Evolutionary conservation across 2,888 invertebrate species (phyloP).

Genomic region (Falcaria lacertinaria): DNA sequence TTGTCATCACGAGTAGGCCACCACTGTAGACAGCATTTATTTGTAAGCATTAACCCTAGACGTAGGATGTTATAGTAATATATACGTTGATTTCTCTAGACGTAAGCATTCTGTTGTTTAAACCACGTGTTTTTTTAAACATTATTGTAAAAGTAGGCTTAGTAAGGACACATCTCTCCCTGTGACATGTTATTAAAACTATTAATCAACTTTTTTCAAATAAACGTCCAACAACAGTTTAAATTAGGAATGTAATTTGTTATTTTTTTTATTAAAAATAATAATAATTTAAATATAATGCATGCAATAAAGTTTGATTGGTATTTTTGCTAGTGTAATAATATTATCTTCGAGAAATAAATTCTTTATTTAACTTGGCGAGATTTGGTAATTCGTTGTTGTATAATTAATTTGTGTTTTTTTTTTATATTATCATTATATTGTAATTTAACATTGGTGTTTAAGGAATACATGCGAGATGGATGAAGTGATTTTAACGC

Average conservation of each 20-base stretch:
- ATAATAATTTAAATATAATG: too few species aligned
- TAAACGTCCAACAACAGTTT: slow-evolving; percentile 35
- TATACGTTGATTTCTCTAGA: slow-evolving; percentile 77
- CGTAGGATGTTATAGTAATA: slow-evolving; percentile 75
- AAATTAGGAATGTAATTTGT: slow-evolving; percentile 59
- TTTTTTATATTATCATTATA: slow-evolving; percentile 28
- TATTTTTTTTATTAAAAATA: slow-evolving; percentile 55
- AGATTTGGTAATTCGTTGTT: slow-evolving; percentile 57
- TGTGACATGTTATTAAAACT: slow-evolving; percentile 32
- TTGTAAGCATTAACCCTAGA: slow-evolving; percentile 71
- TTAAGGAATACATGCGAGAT: slow-evolving; percentile 36
- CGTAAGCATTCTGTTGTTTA: slow-evolving; percentile 67
- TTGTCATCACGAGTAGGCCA: slow-evolving; percentile 37
- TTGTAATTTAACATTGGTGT: slow-evolving; percentile 59
- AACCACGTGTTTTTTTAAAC: slow-evolving; percentile 45
- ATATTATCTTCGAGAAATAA: slow-evolving; percentile 34
- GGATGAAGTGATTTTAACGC: slow-evolving; percentile 46
- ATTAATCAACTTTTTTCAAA: slow-evolving; percentile 29
- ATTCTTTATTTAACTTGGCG: slow-evolving; percentile 50
- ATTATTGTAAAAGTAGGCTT: slow-evolving; percentile 27
- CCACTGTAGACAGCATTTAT: slow-evolving; percentile 73
- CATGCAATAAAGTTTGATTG: slow-evolving; percentile 74
- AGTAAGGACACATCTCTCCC: slow-evolving; percentile 29
- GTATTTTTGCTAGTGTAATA: slow-evolving; percentile 67
- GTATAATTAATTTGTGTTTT: slow-evolving; percentile 52